These are phyloP conservation scores for Volucella inanis DNA, from an alignment of 2,888 invertebrate species.

Conservation along the genomic window DNA sequence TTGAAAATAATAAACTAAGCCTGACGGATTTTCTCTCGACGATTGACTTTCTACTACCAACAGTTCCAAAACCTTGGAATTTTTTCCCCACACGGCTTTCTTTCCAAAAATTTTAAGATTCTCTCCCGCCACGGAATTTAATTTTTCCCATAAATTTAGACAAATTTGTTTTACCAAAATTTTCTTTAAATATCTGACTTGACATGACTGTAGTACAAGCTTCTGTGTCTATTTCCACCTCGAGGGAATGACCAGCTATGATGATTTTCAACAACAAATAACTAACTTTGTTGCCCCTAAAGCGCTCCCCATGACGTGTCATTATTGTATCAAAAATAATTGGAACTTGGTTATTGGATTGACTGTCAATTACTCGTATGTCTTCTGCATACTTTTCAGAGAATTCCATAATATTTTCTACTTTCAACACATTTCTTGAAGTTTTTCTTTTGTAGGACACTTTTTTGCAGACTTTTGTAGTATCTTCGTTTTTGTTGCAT, in stretches of 20 bases:
- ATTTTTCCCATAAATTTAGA: no score
- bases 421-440: conserved; percentile 14
- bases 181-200: conserved; percentile 1
- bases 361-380: conserved; percentile 15
- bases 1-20: neutral
- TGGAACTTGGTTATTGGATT: conserved; percentile 23
- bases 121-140: no score
- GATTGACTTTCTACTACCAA: no score
- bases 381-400: conserved; percentile 38
- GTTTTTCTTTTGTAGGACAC: no score
- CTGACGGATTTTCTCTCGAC: no score
- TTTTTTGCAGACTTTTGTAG: no score
- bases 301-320: neutral
- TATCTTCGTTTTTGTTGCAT: neutral
- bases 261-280: conserved; percentile 10
- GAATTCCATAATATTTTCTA: conserved; percentile 21
- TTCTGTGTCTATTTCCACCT: conserved; percentile 46
- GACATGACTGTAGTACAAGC: no score
- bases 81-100: no score
- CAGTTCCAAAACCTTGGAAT: no score
- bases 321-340: no score
- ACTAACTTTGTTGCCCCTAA: conserved; percentile 18
- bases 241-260: conserved; percentile 23
- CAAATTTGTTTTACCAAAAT: no score
- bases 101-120: no score